Conservation (phyloP, 1,140 invertebrate genomes). For the Drosophila nikananu region DNA sequence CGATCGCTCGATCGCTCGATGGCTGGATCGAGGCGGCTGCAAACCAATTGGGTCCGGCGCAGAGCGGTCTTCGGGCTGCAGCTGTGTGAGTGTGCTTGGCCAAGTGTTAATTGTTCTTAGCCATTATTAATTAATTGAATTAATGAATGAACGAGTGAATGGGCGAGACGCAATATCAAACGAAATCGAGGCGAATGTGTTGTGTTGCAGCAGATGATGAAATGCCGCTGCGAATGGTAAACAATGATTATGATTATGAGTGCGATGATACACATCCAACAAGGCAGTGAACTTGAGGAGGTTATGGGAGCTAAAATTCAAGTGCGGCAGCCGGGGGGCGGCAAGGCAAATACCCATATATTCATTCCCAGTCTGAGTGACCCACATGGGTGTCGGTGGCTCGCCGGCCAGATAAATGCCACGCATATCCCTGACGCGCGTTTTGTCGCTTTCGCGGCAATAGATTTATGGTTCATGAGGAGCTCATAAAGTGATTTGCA, state of each 20-base stretch:
- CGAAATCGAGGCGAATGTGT: constrained; percentile 28
- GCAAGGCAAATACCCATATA: constrained; percentile 69
- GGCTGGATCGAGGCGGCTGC: constrained; percentile 38
- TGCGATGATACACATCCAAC: neutral
- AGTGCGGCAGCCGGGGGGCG: constrained; percentile 75
- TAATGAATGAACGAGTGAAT: constrained; percentile 19
- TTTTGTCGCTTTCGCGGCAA: constrained; percentile 45
- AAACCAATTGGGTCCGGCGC: constrained; percentile 57
- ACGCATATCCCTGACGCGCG: constrained; percentile 17
- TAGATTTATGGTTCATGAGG: constrained; percentile 47
- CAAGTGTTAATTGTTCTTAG: constrained; percentile 66
- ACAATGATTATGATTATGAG: constrained; percentile 22
- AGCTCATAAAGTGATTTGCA: constrained; percentile 74
- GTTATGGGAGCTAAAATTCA: constrained; percentile 75
- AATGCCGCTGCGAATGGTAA: constrained; percentile 19
- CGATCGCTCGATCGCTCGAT: neutral
- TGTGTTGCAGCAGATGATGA: constrained; percentile 51
- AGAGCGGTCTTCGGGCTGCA: constrained; percentile 20
- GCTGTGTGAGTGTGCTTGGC: constrained; percentile 12
- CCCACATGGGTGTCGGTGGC: constrained; percentile 35
- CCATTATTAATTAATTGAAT: constrained; percentile 60
- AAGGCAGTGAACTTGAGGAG: constrained; percentile 78
- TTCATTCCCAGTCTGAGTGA: constrained; percentile 27
- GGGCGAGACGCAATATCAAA: constrained; percentile 1
- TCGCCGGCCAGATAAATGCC: constrained; percentile 23